Evolutionary conservation across 2,888 invertebrate genomes (phyloP).

Genomic region (Eugnorisma glareosa): DNA sequence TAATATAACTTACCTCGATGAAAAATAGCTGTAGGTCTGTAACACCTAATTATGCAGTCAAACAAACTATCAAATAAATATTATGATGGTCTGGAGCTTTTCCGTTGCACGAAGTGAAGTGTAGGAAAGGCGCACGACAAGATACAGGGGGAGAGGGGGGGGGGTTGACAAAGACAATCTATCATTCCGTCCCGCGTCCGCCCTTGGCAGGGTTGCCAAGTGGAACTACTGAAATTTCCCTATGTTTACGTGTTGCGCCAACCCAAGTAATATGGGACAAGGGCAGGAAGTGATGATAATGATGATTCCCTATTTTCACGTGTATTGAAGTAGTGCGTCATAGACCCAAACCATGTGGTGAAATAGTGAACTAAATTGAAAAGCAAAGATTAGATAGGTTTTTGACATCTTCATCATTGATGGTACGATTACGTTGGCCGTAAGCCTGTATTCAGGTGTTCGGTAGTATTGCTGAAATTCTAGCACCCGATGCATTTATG

Average conservation of each 20-base stretch:
- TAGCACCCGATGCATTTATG: too few species aligned
- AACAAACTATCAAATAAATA: slow-evolving; percentile 5
- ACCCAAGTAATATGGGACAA: too few species aligned
- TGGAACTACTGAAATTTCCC: background rate
- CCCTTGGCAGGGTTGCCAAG: background rate
- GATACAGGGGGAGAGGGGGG: too few species aligned
- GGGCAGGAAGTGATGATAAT: too few species aligned
- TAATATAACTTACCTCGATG: slow-evolving; percentile 23
- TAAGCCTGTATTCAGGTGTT: too few species aligned
- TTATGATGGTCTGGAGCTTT: background rate
- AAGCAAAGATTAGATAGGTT: background rate
- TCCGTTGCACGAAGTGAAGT: background rate
- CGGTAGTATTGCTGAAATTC: too few species aligned
- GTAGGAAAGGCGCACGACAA: too few species aligned
- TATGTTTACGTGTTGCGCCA: background rate
- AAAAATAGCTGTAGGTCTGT: background rate
- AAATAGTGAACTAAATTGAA: background rate
- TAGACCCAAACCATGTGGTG: background rate
- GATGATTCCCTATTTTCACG: background rate
- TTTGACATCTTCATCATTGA: background rate
- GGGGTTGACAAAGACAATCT: background rate
- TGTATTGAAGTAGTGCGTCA: background rate
- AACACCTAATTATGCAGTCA: slow-evolving; percentile 3
- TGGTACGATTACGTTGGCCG: background rate
- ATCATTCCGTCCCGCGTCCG: background rate